Conservation (phyloP, 2,113 vertebrate species). For the Leptosomus discolor region DNA sequence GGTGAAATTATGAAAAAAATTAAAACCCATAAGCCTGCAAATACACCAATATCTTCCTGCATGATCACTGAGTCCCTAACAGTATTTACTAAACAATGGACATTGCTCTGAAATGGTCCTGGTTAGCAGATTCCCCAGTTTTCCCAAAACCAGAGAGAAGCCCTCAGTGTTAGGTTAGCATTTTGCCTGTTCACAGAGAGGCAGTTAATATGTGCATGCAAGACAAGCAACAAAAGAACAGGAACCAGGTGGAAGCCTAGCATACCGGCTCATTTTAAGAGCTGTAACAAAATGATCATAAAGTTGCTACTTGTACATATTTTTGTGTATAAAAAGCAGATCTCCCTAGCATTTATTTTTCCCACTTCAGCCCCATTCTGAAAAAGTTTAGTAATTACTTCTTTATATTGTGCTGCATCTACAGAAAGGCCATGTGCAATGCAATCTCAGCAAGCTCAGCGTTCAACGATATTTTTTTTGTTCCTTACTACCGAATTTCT, state of each 20-base stretch:
- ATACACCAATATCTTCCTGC: neutral
- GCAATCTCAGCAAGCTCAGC: neutral
- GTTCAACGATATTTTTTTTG: neutral
- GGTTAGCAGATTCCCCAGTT: neutral
- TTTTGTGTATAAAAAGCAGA: conserved; percentile 36
- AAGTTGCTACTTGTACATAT: conserved; percentile 11
- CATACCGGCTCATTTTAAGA: neutral
- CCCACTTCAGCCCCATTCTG: neutral
- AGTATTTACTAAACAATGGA: neutral
- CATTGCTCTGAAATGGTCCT: neutral
- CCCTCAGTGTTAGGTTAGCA: neutral
- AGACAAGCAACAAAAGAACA: conserved; percentile 1
- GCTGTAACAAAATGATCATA: conserved; percentile 41
- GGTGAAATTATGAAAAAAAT: neutral
- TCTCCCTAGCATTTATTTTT: conserved; percentile 10
- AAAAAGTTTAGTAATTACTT: conserved; percentile 26
- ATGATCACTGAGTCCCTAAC: neutral
- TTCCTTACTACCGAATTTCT: neutral
- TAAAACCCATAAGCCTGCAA: neutral
- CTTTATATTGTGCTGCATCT: neutral
- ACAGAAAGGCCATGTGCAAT: neutral
- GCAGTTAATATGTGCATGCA: neutral
- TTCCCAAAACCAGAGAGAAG: neutral
- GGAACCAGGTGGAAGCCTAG: conserved; percentile 7
- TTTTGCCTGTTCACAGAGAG: neutral